Conservation (phyloP, 2,888 invertebrate genomes). For the Sericinus montela region DNA sequence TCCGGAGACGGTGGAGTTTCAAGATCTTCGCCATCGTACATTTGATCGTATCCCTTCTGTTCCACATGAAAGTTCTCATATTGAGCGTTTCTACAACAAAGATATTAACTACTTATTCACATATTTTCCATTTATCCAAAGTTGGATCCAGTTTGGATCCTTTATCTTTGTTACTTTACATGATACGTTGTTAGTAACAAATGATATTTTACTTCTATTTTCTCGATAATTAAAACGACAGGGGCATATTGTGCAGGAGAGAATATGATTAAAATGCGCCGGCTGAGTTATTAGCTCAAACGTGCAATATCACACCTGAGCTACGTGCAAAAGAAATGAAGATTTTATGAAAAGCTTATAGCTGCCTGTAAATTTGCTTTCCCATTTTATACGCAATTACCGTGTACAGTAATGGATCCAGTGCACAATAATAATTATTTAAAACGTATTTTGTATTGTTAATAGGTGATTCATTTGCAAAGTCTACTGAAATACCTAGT, state of each 20-base stretch:
- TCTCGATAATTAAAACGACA: conserved; percentile 47
- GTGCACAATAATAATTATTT: no score
- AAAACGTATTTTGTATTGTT: no score
- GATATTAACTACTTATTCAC: background rate
- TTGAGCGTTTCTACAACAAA: conserved; percentile 78
- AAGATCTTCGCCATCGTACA: conserved; percentile 83
- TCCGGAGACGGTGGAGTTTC: conserved; percentile 91
- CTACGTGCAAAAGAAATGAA: conserved; percentile 3
- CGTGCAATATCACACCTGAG: conserved; percentile 37
- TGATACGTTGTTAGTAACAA: background rate
- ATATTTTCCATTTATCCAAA: no score
- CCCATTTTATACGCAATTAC: no score
- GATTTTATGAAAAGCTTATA: background rate
- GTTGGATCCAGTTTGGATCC: no score
- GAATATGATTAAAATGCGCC: conserved; percentile 63
- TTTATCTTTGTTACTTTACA: background rate
- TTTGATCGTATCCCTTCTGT: conserved; percentile 78
- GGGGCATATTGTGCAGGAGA: conserved; percentile 28
- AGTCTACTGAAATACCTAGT: no score
- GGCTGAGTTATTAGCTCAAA: conserved; percentile 27
- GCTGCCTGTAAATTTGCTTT: background rate
- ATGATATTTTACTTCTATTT: conserved; percentile 28
- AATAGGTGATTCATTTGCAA: background rate
- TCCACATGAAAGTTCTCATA: conserved; percentile 84
- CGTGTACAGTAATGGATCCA: no score